These are phyloP conservation scores for Pelvicachromis taeniatus DNA, from an alignment of 2,113 vertebrate genomes.

Conservation along the genomic window DNA sequence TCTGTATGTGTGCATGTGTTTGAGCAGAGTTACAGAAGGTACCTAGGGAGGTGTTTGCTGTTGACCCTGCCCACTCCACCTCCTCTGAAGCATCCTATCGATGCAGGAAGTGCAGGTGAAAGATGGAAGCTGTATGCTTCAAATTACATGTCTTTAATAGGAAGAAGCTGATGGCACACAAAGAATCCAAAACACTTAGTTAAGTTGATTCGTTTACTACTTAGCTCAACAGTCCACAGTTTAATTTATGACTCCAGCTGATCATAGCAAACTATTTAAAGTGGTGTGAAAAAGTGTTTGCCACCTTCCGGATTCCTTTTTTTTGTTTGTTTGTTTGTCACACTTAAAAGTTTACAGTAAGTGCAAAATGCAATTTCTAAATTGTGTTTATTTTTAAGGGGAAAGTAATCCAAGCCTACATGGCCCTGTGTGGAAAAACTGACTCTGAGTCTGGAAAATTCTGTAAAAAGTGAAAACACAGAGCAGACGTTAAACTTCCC, in stretches of 20 bases:
- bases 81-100: slow-evolving; percentile 81
- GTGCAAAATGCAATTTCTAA: background rate
- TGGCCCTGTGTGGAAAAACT: background rate
- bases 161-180: background rate
- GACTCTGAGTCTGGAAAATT: background rate
- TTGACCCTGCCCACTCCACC: slow-evolving; percentile 78
- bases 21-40: slow-evolving; percentile 79
- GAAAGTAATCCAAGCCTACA: background rate
- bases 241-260: background rate
- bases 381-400: background rate
- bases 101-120: slow-evolving; percentile 94
- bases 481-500: background rate
- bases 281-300: background rate
- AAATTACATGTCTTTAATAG: background rate
- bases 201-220: background rate
- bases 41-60: slow-evolving; percentile 86
- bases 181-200: background rate
- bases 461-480: fast-evolving
- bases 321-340: background rate
- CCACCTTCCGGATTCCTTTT: background rate
- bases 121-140: background rate
- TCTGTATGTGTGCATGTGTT: background rate
- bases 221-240: background rate
- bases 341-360: background rate
- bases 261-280: background rate